These are phyloP conservation scores for Temnothorax nylanderi DNA, from an alignment of 1,140 invertebrate genomes.

Conservation along the genomic window DNA sequence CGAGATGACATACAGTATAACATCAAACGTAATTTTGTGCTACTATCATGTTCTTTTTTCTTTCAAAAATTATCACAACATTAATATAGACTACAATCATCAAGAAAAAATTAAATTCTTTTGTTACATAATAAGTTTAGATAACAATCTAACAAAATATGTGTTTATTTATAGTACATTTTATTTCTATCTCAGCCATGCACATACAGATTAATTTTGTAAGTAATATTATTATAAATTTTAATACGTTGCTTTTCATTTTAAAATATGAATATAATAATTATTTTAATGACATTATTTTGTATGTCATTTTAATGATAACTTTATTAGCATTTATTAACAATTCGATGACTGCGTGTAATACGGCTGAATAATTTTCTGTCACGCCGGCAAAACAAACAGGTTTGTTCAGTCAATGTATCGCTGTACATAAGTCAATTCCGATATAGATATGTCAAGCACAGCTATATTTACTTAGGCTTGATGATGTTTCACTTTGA, in stretches of 20 bases:
- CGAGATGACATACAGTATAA: constrained; percentile 6
- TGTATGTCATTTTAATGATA: background rate
- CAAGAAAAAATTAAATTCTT: background rate
- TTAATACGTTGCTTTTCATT: background rate
- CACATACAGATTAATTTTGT: background rate
- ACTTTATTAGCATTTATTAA: background rate
- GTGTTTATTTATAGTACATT: background rate
- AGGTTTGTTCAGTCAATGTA: constrained; percentile 19
- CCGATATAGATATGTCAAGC: constrained; percentile 6
- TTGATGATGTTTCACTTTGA: constrained; percentile 43
- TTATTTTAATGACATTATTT: background rate
- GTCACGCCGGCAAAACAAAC: constrained; percentile 9
- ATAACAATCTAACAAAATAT: background rate
- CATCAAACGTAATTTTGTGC: background rate
- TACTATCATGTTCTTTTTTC: background rate
- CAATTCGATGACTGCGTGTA: background rate
- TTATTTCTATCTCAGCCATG: background rate
- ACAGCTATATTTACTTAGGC: constrained; percentile 35
- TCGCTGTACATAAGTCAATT: background rate
- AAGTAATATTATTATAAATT: background rate
- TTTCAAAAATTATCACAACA: background rate
- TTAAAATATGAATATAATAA: background rate
- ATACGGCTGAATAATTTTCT: background rate
- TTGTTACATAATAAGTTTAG: background rate
- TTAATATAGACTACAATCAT: background rate